These are phyloP conservation scores for Microctenopoma steveboyesi DNA, from an alignment of 2,797 vertebrate species.

Conservation along the genomic window DNA sequence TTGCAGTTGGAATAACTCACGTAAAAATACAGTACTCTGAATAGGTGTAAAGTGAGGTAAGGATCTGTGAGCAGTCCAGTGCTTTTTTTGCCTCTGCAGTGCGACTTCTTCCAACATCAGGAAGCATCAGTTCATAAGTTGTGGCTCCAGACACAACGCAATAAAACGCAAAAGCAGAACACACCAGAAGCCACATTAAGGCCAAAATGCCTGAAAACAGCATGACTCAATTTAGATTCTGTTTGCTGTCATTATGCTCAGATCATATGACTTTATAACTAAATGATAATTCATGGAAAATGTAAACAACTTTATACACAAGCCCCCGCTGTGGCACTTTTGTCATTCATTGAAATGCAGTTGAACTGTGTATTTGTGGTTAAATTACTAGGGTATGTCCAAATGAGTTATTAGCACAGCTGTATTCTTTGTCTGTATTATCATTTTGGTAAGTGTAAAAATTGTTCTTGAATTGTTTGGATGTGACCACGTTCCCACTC, in stretches of 20 bases:
- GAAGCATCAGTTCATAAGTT: conserved; percentile 14
- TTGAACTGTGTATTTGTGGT: not conserved
- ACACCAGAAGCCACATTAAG: conserved; percentile 17
- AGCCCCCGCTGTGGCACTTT: conserved; percentile 27
- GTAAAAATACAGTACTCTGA: conserved; percentile 81
- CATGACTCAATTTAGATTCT: conserved; percentile 6
- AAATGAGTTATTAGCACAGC: not conserved
- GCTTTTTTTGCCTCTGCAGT: conserved; percentile 49
- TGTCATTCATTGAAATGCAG: conserved; percentile 7
- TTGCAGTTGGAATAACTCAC: conserved; percentile 60
- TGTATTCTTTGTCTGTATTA: not conserved
- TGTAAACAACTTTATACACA: conserved; percentile 34
- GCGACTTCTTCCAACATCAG: conserved; percentile 25
- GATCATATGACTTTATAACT: not conserved
- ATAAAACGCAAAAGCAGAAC: conserved; percentile 4
- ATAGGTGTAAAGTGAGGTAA: conserved; percentile 77
- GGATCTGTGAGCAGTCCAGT: conserved; percentile 60
- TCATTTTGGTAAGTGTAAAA: not conserved
- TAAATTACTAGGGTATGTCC: not conserved
- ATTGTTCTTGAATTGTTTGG: not conserved
- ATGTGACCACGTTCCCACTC: conserved; percentile 2
- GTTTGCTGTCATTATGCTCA: not conserved
- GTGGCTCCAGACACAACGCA: conserved; percentile 4
- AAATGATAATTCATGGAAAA: conserved; percentile 7
- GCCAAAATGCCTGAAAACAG: conserved; percentile 24